A percentile compares a stretch with the other conserved stretches of the same genome.
These are phyloP conservation scores for Dioctria linearis DNA, from an alignment of 2,888 invertebrate genomes.

Conservation along the genomic window DNA sequence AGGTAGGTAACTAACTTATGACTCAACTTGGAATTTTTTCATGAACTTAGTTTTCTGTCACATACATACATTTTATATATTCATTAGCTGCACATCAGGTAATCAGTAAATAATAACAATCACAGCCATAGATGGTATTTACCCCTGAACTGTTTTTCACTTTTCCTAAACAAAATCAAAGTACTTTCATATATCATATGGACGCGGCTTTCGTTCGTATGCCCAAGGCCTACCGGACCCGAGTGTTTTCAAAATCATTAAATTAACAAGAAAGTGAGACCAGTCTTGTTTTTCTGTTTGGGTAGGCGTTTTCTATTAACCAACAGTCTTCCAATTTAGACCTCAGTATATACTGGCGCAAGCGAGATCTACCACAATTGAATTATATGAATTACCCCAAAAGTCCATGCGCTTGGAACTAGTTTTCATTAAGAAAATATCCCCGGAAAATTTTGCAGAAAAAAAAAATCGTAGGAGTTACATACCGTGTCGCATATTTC, in stretches of 20 bases:
- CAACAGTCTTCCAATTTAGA: background rate
- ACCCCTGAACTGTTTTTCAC: background rate
- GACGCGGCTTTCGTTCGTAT: background rate
- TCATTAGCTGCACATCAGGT: background rate
- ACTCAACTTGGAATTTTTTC: no score
- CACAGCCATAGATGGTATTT: background rate
- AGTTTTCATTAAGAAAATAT: slow-evolving; percentile 29
- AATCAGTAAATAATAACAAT: background rate
- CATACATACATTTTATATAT: no score
- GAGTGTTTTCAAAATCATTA: slow-evolving; percentile 1
- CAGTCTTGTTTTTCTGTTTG: background rate
- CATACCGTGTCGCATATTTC: slow-evolving; percentile 14
- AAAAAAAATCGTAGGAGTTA: background rate
- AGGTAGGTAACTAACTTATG: no score
- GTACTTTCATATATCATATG: background rate
- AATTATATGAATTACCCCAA: slow-evolving; percentile 15
- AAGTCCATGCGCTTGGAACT: slow-evolving; percentile 32
- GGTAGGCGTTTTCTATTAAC: slow-evolving; percentile 1
- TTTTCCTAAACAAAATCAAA: slow-evolving; percentile 6
- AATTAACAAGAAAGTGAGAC: slow-evolving; percentile 10
- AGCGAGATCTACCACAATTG: background rate
- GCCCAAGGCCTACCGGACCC: background rate
- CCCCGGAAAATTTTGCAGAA: background rate
- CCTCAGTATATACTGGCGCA: background rate
- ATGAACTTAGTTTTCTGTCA: no score